Conservation (phyloP, 2,888 invertebrate genomes). For the Eumerus sabulonum region DNA sequence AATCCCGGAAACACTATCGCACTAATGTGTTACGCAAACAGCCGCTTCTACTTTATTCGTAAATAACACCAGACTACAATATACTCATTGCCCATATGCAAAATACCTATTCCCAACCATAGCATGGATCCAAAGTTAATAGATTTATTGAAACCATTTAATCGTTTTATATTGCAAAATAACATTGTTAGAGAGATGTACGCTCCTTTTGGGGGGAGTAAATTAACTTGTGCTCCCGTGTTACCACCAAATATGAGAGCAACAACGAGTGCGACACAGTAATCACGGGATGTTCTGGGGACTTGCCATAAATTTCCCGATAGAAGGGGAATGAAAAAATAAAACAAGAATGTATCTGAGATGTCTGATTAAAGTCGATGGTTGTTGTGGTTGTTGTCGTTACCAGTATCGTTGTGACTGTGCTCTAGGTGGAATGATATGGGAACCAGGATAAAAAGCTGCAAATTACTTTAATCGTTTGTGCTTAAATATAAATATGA, state of each 20-base stretch:
- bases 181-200: constrained; percentile 34
- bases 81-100: constrained; percentile 29
- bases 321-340: constrained; percentile 4
- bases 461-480: constrained; percentile 69
- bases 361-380: neutral
- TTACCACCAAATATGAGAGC: constrained; percentile 36
- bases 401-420: neutral
- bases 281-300: neutral
- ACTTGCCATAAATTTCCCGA: constrained; percentile 21
- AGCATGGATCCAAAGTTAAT: constrained; percentile 9
- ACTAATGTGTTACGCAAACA: constrained; percentile 44
- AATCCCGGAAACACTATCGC: constrained; percentile 41
- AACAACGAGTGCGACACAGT: constrained; percentile 7
- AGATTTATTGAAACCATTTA: constrained; percentile 41
- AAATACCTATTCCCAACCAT: constrained; percentile 16
- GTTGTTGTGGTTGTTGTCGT: neutral
- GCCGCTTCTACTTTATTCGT: constrained; percentile 48
- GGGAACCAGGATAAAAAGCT: constrained; percentile 60
- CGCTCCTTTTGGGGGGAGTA: neutral
- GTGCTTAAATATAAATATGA: constrained; percentile 68
- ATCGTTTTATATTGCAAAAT: constrained; percentile 7
- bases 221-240: constrained; percentile 50
- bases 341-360: neutral
- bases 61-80: constrained; percentile 43
- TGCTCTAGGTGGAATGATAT: constrained; percentile 40